These are phyloP conservation scores for Drosophila nr. medialis DNA, from an alignment of 2,888 invertebrate genomes.

Conservation along the genomic window DNA sequence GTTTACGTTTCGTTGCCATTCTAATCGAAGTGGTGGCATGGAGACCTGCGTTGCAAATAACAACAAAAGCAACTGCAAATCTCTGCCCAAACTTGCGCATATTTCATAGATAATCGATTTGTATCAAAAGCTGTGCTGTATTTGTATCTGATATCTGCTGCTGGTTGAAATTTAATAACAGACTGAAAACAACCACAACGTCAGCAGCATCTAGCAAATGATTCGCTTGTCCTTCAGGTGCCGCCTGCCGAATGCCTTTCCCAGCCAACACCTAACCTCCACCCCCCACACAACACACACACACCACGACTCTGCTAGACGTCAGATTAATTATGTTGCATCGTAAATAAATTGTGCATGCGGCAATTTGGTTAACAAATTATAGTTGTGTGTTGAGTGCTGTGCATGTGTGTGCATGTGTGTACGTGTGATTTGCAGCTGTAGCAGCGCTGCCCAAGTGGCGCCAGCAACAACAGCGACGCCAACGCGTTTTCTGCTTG, in stretches of 20 bases:
- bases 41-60: constrained; percentile 12
- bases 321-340: constrained; percentile 68
- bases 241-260: constrained; percentile 46
- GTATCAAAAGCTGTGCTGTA: constrained; percentile 1
- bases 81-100: constrained; percentile 8
- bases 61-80: constrained; percentile 19
- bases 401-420: constrained; percentile 2
- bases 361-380: constrained; percentile 68
- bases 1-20: constrained; percentile 31
- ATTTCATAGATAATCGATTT: constrained; percentile 28
- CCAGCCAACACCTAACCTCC: constrained; percentile 3
- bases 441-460: constrained; percentile 43
- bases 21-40: constrained; percentile 34
- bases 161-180: constrained; percentile 41
- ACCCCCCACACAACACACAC: not conserved
- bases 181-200: constrained; percentile 10
- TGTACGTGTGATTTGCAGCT: constrained; percentile 13
- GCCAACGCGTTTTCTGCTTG: constrained; percentile 46
- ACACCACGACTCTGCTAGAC: constrained; percentile 10
- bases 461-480: constrained; percentile 46
- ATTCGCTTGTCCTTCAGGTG: constrained; percentile 55
- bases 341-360: constrained; percentile 66
- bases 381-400: constrained; percentile 38
- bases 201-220: constrained; percentile 29
- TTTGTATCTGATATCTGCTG: constrained; percentile 16